Conservation (phyloP, 1,140 invertebrate genomes). For the Holotrichia oblita region DNA sequence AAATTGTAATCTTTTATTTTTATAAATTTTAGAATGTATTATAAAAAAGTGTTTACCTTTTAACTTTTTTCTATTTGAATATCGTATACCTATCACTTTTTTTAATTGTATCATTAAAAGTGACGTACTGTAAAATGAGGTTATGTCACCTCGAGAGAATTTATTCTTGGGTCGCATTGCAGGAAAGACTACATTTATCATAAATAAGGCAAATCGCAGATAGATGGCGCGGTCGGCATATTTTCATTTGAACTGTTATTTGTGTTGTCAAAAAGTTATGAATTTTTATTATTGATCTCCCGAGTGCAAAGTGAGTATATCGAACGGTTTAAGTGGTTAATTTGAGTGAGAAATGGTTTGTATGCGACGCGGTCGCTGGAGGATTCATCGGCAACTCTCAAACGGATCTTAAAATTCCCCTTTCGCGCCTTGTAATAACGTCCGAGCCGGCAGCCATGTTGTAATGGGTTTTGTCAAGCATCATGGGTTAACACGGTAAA, state of each 20-base stretch:
- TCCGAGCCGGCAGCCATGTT: conserved; percentile 61
- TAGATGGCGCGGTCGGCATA: conserved; percentile 38
- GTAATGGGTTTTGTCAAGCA: conserved; percentile 59
- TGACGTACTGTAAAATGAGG: not conserved
- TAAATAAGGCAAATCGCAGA: conserved; percentile 10
- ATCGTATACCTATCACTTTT: too few species aligned
- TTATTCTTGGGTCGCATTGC: not conserved
- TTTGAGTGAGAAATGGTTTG: conserved; percentile 31
- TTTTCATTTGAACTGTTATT: conserved; percentile 49
- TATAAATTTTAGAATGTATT: too few species aligned
- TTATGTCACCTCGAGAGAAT: not conserved
- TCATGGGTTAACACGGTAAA: conserved; percentile 60
- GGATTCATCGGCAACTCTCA: conserved; percentile 26
- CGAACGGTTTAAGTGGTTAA: conserved; percentile 24
- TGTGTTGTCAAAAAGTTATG: conserved; percentile 51
- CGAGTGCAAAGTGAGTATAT: conserved; percentile 31
- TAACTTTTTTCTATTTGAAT: too few species aligned
- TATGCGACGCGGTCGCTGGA: not conserved
- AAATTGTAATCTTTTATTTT: too few species aligned
- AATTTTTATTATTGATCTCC: conserved; percentile 49
- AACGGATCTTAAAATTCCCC: conserved; percentile 47
- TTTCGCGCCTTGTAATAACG: conserved; percentile 58
- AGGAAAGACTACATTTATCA: not conserved
- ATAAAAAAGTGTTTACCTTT: too few species aligned
- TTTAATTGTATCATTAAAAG: too few species aligned